Base-by-base conservation (phyloP, 2,113 vertebrate species). In the Cardinalis cardinalis region DNA sequence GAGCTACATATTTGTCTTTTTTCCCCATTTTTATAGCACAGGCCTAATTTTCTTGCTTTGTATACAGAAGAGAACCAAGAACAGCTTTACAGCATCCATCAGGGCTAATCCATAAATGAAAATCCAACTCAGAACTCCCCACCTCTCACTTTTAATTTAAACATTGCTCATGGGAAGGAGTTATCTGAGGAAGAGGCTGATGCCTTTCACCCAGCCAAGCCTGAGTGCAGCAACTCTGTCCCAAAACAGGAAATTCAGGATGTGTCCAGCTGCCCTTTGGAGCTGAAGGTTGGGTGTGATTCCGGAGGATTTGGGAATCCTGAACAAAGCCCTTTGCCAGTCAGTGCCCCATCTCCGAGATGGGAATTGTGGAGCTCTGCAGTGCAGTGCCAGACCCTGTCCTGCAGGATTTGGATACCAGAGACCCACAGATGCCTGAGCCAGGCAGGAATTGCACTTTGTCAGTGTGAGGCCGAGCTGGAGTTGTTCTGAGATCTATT, bases 281-380 rank as follows among this genome's bases (percentile, higher is more conserved):
- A 59, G 60, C 32, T 40, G 40, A 9, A 52, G 17, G 7, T 12
- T n/a, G n/a, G 12, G 6, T 58, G 46, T 44, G 71, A 10, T 0
- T n/a, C 32, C 19, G 31, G 14, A 56, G 9, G 29, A 12, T 15
- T 36, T 60, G 68, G 43, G 43, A 40, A 56, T 6, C 6, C 18
- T 43, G 65, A 44, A 24, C 48, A 64, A 21, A 71, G 4, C 6
- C 38, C 43, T 80, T 70, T n/a, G 8, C 34, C 65, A 49, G 25
- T 8, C 0, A 0, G 18, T 29, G 49, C 31, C 21, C 25, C 40
- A 14, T 6, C 29, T 13, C 3, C 10, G 59, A n/a, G 14, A 13
- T 2, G 21, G 73, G 83, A 74, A 32, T 3, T 36, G 49, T 7
- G 49, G 32, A 16, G 14, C 10, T 60, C 53, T 80, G 53, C 7